These are phyloP conservation scores for Drosophila asahinai DNA, from an alignment of 1,140 invertebrate species.

Conservation along the genomic window DNA sequence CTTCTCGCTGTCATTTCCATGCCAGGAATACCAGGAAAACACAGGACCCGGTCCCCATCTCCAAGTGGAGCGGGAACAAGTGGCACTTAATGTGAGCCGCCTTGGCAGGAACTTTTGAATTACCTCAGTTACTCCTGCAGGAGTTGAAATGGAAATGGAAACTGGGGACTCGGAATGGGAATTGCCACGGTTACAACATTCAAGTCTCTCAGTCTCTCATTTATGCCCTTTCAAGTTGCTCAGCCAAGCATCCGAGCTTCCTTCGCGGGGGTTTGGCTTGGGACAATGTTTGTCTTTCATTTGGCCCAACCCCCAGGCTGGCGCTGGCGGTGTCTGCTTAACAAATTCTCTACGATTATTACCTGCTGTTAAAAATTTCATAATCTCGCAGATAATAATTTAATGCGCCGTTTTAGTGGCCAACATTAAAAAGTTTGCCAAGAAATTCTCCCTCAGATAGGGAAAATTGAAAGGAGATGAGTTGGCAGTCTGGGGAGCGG, in stretches of 20 bases:
- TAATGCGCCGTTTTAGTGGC: slow-evolving; percentile 78
- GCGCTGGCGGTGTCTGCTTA: slow-evolving; percentile 44
- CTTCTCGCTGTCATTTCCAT: slow-evolving; percentile 67
- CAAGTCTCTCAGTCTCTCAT: slow-evolving; percentile 48
- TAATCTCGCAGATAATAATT: slow-evolving; percentile 82
- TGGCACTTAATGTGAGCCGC: slow-evolving; percentile 72
- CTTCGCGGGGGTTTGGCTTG: slow-evolving; percentile 11
- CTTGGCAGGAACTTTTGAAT: slow-evolving; percentile 78
- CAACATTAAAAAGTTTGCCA: slow-evolving; percentile 78
- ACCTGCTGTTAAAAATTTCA: slow-evolving; percentile 83
- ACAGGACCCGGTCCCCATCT: slow-evolving; percentile 4
- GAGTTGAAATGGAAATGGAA: slow-evolving; percentile 27
- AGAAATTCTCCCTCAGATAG: slow-evolving; percentile 48
- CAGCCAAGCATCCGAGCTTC: slow-evolving; percentile 65
- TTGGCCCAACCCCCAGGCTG: slow-evolving; percentile 30
- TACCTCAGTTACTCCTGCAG: slow-evolving; percentile 69
- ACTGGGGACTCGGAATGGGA: slow-evolving; percentile 35
- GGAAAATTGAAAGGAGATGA: slow-evolving; percentile 27
- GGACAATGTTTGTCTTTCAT: slow-evolving; percentile 77
- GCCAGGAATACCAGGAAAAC: slow-evolving; percentile 46
- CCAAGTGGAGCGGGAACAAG: neutral
- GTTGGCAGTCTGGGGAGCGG: neutral
- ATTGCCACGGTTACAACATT: slow-evolving; percentile 69
- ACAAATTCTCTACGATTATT: slow-evolving; percentile 79
- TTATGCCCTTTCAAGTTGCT: slow-evolving; percentile 82